Conservation (phyloP, 2,888 invertebrate genomes). For the Cantharis rufa region DNA sequence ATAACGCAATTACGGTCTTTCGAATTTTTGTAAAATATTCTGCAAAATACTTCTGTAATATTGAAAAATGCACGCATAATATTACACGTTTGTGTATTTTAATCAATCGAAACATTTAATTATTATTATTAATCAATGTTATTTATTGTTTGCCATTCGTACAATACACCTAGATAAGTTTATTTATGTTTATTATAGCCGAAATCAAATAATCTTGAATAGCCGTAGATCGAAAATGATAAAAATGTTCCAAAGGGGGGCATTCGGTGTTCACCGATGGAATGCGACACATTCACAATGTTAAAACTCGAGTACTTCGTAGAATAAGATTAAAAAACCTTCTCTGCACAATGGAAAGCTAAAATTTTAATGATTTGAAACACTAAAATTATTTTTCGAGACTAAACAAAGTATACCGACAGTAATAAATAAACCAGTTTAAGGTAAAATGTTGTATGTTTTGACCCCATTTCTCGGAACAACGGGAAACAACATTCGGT, state of each 20-base stretch:
- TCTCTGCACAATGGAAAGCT: background rate
- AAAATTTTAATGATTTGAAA: background rate
- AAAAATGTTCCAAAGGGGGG: background rate
- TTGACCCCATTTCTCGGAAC: background rate
- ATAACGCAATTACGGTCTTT: background rate
- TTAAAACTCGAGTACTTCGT: background rate
- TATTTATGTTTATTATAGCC: background rate
- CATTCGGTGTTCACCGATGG: background rate
- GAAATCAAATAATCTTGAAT: background rate
- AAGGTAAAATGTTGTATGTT: background rate
- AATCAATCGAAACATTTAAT: too few species aligned
- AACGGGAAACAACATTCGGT: background rate
- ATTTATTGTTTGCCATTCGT: too few species aligned
- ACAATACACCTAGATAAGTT: background rate
- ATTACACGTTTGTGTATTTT: too few species aligned
- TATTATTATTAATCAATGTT: too few species aligned
- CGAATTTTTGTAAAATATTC: background rate
- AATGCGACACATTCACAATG: background rate
- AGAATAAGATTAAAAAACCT: background rate
- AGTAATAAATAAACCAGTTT: background rate
- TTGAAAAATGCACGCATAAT: background rate
- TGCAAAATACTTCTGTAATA: too few species aligned
- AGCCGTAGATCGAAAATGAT: background rate
- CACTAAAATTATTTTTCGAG: background rate
- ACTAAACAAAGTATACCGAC: background rate